Conservation (phyloP, 2,113 vertebrate genomes). For the Eidolon helvum region DNA sequence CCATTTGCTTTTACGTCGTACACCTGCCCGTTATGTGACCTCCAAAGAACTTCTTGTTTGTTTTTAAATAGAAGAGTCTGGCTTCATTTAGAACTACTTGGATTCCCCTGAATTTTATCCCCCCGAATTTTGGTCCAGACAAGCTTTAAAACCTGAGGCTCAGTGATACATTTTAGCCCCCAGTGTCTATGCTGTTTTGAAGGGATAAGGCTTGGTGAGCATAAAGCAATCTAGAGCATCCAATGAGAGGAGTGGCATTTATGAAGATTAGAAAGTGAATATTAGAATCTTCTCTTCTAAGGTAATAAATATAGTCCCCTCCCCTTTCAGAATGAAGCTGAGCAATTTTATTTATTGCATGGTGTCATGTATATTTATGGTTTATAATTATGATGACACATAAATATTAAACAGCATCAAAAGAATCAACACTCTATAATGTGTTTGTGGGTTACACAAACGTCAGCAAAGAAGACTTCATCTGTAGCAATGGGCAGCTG, state of each 20-base stretch:
- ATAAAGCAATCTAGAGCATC: neutral
- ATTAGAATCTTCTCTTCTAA: neutral
- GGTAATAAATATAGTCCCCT: conserved; percentile 28
- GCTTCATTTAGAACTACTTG: conserved; percentile 9
- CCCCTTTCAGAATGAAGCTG: conserved; percentile 14
- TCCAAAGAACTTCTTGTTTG: conserved; percentile 13
- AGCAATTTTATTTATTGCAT: conserved; percentile 25
- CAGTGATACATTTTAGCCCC: neutral
- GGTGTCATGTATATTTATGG: conserved; percentile 71
- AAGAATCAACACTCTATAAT: conserved; percentile 51
- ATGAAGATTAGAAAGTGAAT: neutral
- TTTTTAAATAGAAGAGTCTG: conserved; percentile 10
- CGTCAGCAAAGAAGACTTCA: conserved; percentile 62
- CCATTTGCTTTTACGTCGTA: conserved; percentile 44
- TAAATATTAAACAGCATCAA: conserved; percentile 50
- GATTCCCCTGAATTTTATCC: neutral
- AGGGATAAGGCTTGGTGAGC: neutral
- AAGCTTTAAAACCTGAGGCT: neutral
- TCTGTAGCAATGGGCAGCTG: conserved; percentile 76
- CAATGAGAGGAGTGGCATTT: neutral
- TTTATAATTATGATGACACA: conserved; percentile 48
- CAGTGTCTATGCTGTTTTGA: neutral
- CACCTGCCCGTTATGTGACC: conserved; percentile 70
- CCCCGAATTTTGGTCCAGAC: neutral
- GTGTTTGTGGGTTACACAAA: neutral